Evolutionary conservation across 2,888 invertebrate genomes (phyloP), one percentile per base, ranked within the genome.

Genomic region (Bembecia ichneumoniformis): DNA sequence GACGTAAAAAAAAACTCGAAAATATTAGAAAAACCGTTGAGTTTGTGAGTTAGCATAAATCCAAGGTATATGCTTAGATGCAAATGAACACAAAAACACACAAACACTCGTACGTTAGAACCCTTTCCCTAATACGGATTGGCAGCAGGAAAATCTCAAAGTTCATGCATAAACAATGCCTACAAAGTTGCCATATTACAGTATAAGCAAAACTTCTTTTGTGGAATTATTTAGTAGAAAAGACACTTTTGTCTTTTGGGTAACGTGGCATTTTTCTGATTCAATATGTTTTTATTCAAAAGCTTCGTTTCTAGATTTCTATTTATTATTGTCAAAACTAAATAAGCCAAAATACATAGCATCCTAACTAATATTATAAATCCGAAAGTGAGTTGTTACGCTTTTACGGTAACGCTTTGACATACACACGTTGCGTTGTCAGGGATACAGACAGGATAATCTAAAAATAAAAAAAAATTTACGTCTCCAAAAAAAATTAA

Each of bases 111-210:
- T 57, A 56, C 51, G 58, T 58, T 55, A 49, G 47, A 57, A 57
- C 58, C 60, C 58, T 55, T 52, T 48, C 58, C 53, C 15, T 67
- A 70, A 71, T 71, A 60, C 63, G 60, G 66, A 69, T 73, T 66
- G 72, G 71, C 71, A 64, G 71, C 71, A 64, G 62, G 64, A 55
- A 65, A 71, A 68, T 68, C 70, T 64, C 66, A 57, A 60, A 66
- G 64, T 63, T 65, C 70, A 71, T 74, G 70, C 67, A 73, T 74
- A 72, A 71, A 71, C 63, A 66, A 74, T 66, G 14, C 28, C 28
- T 28, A 40, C 40, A 40, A n/a, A 40, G 40, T 40, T 13, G 40
- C 2, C 13, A 40, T 40, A 40, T 40, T 40, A 28, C 28, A 28
- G 28, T 28, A n/a, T n/a, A n/a, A 28, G 28, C 28, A 28, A 28